phyloP scores from a whole-genome alignment of 2,797 vertebrate species.

The Pseudomugil tenellus region DNA sequence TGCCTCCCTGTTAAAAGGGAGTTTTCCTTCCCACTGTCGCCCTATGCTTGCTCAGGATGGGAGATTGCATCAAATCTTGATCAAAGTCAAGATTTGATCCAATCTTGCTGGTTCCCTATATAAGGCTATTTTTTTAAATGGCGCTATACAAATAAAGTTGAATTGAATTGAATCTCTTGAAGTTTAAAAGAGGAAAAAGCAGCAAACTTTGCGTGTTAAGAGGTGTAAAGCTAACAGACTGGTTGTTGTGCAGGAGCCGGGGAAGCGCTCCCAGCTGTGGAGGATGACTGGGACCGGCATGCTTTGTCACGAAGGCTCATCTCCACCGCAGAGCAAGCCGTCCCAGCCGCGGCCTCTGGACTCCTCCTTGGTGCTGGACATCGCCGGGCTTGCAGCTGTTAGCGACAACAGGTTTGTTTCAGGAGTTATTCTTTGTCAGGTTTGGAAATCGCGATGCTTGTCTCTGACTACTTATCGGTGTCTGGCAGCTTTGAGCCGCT shows the following conservation, averaged over 20 bases:
- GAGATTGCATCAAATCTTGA: too few species aligned
- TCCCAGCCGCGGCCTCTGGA: slow-evolving; percentile 85
- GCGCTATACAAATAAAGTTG: too few species aligned
- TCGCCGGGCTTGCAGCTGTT: slow-evolving; percentile 94
- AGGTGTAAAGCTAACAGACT: neutral
- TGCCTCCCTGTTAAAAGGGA: too few species aligned
- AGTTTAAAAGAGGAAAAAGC: too few species aligned
- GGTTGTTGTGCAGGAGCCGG: slow-evolving; percentile 87
- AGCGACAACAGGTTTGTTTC: slow-evolving; percentile 92
- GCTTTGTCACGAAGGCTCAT: slow-evolving; percentile 97
- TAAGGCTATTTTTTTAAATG: too few species aligned
- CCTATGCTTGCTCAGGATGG: too few species aligned
- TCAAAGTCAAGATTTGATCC: too few species aligned
- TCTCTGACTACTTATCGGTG: neutral
- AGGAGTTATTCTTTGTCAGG: neutral
- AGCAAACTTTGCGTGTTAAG: neutral
- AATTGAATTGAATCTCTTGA: too few species aligned
- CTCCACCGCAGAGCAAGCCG: slow-evolving; percentile 92
- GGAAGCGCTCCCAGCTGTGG: slow-evolving; percentile 98
- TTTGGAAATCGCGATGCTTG: neutral
- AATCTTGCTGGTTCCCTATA: too few species aligned
- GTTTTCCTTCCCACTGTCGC: too few species aligned
- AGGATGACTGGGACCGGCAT: slow-evolving; percentile 90
- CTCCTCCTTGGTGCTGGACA: slow-evolving; percentile 91
- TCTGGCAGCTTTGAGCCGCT: slow-evolving; percentile 89